Conservation (phyloP, 2,113 vertebrate species). For the Chelonoidis abingdonii region DNA sequence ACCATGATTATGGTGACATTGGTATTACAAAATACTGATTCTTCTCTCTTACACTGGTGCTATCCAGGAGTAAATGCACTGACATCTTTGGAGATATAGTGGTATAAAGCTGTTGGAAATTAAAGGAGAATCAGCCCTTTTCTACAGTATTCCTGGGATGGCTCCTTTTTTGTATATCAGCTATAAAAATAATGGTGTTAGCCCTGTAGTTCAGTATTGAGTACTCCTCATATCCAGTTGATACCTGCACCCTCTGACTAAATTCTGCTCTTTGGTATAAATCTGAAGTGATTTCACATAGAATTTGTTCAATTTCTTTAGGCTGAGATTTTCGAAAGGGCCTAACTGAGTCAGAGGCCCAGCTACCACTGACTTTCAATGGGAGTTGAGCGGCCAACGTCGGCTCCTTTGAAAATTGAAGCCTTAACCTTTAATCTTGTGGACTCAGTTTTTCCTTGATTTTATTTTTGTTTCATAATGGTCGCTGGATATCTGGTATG, state of each 20-base stretch:
- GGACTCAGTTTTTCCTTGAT: accelerated
- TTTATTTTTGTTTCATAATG: not conserved
- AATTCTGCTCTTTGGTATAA: not conserved
- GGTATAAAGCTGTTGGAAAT: not conserved
- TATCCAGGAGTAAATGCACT: not conserved
- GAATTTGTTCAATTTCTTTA: not conserved
- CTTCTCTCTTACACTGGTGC: not conserved
- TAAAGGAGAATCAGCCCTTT: not conserved
- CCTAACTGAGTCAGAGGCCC: not conserved
- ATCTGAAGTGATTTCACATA: not conserved
- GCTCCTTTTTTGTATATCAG: not conserved
- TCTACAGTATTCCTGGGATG: not conserved
- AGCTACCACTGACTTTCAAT: not conserved
- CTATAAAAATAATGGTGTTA: not conserved
- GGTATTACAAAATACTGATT: not conserved
- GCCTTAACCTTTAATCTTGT: not conserved
- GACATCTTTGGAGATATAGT: not conserved
- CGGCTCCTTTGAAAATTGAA: not conserved
- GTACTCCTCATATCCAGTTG: too few species aligned
- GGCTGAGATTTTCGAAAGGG: not conserved
- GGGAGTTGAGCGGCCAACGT: not conserved
- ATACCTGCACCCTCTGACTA: accelerated
- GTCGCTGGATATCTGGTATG: not conserved
- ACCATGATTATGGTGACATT: not conserved
- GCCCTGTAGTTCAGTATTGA: not conserved